Conservation (phyloP, 2,797 vertebrate species). For the Antrozous pallidus region DNA sequence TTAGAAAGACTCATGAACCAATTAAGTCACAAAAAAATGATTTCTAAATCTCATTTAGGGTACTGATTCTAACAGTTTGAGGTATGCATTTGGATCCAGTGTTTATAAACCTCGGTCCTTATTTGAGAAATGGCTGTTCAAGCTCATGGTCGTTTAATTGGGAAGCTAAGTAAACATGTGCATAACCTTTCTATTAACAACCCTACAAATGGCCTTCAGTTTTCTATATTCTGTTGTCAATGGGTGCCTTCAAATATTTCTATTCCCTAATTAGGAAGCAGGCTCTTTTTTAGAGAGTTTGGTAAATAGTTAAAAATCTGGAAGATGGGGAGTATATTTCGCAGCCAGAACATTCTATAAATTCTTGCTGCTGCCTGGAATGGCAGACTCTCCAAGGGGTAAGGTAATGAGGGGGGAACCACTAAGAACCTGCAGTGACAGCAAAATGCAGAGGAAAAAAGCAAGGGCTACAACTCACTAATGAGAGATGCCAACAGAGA, state of each 20-base stretch:
- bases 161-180: background rate
- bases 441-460: background rate
- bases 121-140: background rate
- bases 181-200: background rate
- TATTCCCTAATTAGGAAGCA: background rate
- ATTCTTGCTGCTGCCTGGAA: background rate
- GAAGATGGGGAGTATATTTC: background rate
- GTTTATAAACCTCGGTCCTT: background rate
- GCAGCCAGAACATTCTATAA: background rate
- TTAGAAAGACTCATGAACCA: slow-evolving; percentile 18
- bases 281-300: background rate
- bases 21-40: slow-evolving; percentile 4
- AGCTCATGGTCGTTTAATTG: background rate
- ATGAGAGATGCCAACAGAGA: background rate
- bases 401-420: background rate
- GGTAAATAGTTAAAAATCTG: background rate
- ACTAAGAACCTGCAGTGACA: background rate
- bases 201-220: background rate
- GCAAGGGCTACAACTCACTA: background rate
- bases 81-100: background rate
- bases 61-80: slow-evolving; percentile 3
- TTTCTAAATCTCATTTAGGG: slow-evolving; percentile 33
- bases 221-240: background rate
- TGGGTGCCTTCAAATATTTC: background rate
- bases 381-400: background rate